Evolutionary conservation across 2,797 vertebrate species (phyloP).

Genomic region (Podarcis lilfordi): DNA sequence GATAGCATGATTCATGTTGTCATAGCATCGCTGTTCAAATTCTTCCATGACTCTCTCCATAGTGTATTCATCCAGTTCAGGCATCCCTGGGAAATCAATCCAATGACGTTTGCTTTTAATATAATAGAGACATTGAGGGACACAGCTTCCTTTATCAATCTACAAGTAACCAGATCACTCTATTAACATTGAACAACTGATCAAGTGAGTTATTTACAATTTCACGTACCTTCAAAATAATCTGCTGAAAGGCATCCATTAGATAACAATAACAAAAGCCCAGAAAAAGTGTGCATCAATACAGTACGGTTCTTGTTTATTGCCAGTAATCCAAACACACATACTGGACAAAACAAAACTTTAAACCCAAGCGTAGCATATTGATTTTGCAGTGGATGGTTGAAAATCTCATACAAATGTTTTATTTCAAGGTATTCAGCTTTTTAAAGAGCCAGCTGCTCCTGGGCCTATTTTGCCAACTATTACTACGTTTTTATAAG

Average conservation of each 20-base stretch:
- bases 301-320: background rate
- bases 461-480: background rate
- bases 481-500: background rate
- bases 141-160: background rate
- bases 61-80: conserved; percentile 87
- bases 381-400: background rate
- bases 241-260: background rate
- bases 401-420: background rate
- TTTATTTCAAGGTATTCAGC: background rate
- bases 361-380: background rate
- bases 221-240: background rate
- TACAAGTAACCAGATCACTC: background rate
- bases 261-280: background rate
- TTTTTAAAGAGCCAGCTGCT: background rate
- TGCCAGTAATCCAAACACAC: background rate
- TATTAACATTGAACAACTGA: background rate
- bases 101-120: background rate
- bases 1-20: conserved; percentile 95
- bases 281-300: background rate
- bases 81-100: conserved; percentile 81
- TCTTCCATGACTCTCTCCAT: conserved; percentile 95
- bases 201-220: background rate
- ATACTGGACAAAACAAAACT: background rate
- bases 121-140: fast-evolving
- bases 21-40: conserved; percentile 90